Conservation (phyloP, 2,797 vertebrate species). For the Lycodopsis pacificus region DNA sequence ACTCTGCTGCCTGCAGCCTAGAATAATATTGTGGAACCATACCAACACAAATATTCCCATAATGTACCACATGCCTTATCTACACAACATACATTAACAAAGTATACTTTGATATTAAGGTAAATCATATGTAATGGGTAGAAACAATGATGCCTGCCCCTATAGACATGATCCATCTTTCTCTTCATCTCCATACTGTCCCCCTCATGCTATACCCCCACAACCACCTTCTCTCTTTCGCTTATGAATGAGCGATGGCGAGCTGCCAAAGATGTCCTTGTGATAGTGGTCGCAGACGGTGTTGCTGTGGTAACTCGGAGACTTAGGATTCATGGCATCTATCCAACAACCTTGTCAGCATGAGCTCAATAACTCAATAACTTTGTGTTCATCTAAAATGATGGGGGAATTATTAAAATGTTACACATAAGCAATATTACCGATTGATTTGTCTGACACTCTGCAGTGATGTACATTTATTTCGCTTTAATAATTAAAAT, state of each 20-base stretch:
- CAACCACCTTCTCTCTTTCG: slow-evolving; percentile 39
- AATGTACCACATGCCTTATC: background rate
- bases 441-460: slow-evolving; percentile 8
- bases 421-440: slow-evolving; percentile 2
- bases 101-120: background rate
- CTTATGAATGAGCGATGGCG: slow-evolving; percentile 71
- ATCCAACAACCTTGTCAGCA: slow-evolving; percentile 72
- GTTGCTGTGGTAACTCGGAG: slow-evolving; percentile 78
- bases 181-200: background rate
- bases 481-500: slow-evolving; percentile 15
- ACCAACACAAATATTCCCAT: background rate
- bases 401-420: slow-evolving; percentile 12
- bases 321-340: slow-evolving; percentile 74
- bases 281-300: slow-evolving; percentile 63
- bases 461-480: background rate
- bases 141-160: background rate
- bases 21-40: background rate
- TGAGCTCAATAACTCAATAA: slow-evolving; percentile 51
- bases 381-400: background rate
- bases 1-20: background rate
- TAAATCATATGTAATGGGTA: background rate
- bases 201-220: background rate
- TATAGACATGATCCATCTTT: background rate
- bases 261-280: slow-evolving; percentile 75
- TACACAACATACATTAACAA: background rate